These are phyloP conservation scores for Drosophila miranda DNA, from an alignment of 1,140 invertebrate genomes.

Conservation along the genomic window DNA sequence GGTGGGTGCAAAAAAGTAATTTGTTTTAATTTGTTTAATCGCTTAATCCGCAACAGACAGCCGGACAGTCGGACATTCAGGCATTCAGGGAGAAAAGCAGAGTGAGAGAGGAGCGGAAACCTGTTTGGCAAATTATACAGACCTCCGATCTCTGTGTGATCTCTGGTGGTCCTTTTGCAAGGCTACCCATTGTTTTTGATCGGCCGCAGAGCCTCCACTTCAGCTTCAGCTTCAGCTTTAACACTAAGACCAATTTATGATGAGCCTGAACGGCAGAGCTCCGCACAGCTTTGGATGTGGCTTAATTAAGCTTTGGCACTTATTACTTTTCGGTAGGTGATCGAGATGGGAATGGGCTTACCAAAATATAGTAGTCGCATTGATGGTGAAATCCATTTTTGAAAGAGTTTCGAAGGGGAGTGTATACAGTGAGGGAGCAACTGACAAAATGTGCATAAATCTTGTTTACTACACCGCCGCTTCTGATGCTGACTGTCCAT, in stretches of 20 bases:
- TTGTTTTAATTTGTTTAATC: constrained; percentile 82
- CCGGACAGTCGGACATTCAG: neutral
- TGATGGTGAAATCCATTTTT: constrained; percentile 65
- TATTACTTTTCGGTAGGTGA: constrained; percentile 57
- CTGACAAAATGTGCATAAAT: constrained; percentile 79
- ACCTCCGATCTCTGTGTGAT: constrained; percentile 37
- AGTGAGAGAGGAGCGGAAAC: constrained; percentile 26
- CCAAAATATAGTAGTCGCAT: constrained; percentile 43
- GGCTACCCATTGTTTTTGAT: constrained; percentile 76
- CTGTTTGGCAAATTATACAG: constrained; percentile 67
- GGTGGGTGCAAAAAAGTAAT: constrained; percentile 81
- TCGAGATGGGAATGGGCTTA: constrained; percentile 6
- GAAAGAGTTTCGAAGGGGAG: constrained; percentile 52
- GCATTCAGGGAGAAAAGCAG: no score
- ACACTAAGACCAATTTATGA: constrained; percentile 75
- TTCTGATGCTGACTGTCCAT: constrained; percentile 70
- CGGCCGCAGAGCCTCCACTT: constrained; percentile 16
- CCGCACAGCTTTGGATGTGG: constrained; percentile 37
- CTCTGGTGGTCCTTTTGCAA: constrained; percentile 68
- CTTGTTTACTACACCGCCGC: constrained; percentile 72
- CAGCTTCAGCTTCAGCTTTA: constrained; percentile 25
- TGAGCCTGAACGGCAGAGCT: constrained; percentile 29
- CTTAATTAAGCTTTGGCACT: constrained; percentile 77
- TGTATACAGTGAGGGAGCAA: constrained; percentile 44
- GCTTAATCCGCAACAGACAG: constrained; percentile 71